Conservation (phyloP, 2,113 vertebrate species). For the Trematomus loennbergii region DNA sequence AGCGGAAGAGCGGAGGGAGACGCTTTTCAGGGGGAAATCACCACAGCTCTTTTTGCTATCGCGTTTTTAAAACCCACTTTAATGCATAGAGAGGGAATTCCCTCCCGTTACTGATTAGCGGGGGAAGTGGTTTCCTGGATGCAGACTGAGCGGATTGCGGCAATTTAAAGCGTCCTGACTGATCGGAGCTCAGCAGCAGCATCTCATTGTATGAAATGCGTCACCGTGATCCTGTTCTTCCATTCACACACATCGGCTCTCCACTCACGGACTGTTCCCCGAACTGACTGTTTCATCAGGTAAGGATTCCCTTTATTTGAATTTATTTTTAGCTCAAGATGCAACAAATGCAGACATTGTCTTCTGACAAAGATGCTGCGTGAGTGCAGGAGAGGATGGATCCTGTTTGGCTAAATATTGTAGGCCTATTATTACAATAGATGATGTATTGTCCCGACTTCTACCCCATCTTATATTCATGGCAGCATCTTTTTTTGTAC, state of each 20-base stretch:
- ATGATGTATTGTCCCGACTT: constrained; percentile 24
- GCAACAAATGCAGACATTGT: neutral
- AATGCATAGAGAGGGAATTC: constrained; percentile 29
- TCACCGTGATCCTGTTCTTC: constrained; percentile 74
- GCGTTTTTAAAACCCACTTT: constrained; percentile 29
- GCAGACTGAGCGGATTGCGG: constrained; percentile 59
- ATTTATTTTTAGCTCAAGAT: neutral
- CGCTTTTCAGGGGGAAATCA: constrained; percentile 28
- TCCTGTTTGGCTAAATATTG: constrained; percentile 2
- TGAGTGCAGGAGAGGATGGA: constrained; percentile 5
- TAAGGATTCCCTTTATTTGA: constrained; percentile 40
- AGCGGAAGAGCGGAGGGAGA: constrained; percentile 56
- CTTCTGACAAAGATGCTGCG: constrained; percentile 9
- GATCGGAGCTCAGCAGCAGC: constrained; percentile 64
- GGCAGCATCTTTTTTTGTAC: neutral
- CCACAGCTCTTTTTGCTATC: constrained; percentile 33
- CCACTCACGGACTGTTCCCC: constrained; percentile 51
- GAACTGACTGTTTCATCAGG: constrained; percentile 68
- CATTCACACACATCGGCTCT: constrained; percentile 59
- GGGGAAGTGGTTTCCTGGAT: constrained; percentile 17
- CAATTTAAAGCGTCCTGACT: constrained; percentile 49
- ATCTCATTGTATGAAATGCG: constrained; percentile 77
- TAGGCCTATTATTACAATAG: constrained; percentile 39
- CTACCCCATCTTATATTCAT: neutral
- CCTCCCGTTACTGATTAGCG: neutral